Evolutionary conservation across 2,797 vertebrate species (phyloP).

Genomic region (Tachyglossus aculeatus): DNA sequence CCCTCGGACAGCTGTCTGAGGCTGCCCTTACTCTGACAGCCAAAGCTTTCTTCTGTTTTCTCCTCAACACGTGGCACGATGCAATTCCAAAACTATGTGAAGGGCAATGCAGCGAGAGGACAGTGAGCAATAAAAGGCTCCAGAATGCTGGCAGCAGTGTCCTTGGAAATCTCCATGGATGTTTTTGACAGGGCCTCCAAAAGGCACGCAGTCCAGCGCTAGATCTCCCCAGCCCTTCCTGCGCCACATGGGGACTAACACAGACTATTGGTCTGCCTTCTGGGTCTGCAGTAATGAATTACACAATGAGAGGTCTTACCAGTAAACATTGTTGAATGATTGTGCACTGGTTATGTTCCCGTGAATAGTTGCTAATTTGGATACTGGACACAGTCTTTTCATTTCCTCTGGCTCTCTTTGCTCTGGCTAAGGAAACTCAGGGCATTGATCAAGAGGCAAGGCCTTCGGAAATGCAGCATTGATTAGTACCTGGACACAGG

Average conservation of each 20-base stretch:
- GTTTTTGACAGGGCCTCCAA: not conserved
- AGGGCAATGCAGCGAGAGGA: conserved; percentile 17
- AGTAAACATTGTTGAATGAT: not conserved
- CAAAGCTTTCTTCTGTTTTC: conserved; percentile 34
- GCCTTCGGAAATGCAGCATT: not conserved
- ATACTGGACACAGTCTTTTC: not conserved
- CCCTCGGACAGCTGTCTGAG: not conserved
- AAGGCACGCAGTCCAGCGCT: not conserved
- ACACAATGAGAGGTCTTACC: not conserved
- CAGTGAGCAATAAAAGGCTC: conserved; percentile 24
- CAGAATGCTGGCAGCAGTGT: conserved; percentile 20
- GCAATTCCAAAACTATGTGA: conserved; percentile 22
- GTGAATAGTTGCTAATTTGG: not conserved
- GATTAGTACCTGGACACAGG: conserved; percentile 16
- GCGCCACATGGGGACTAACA: not conserved
- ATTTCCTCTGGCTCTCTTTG: conserved; percentile 6
- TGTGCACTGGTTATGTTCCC: conserved; percentile 1
- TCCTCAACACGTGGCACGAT: not conserved
- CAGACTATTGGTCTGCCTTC: not conserved
- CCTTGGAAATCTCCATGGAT: conserved; percentile 7
- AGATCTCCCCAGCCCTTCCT: not conserved
- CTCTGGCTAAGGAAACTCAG: conserved; percentile 1
- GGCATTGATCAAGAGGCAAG: conserved; percentile 9
- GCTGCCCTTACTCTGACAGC: not conserved
- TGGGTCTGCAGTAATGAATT: not conserved